Percentiles rank a stretch among this genome's conserved stretches.
phyloP scores from a whole-genome alignment of 2,888 invertebrate species.

The Drosophila subsilvestris region DNA sequence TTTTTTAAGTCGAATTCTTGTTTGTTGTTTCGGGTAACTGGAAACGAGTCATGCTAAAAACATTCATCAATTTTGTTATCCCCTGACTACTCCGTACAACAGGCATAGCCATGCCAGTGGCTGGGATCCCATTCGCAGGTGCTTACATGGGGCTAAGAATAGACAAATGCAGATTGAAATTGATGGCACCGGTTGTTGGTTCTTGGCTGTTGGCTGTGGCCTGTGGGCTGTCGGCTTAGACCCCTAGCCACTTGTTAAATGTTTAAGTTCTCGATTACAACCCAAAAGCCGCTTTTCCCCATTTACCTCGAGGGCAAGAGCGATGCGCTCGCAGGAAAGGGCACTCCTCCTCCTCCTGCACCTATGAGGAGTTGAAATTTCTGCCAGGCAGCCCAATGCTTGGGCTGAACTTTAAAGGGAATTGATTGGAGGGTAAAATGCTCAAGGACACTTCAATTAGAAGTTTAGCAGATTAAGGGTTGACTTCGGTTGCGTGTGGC shows the following conservation, averaged over 20 bases:
- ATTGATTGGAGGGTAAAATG: neutral
- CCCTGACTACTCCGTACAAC: conserved; percentile 21
- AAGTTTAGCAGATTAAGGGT: neutral
- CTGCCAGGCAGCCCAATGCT: neutral
- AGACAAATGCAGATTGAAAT: conserved; percentile 66
- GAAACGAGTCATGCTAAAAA: conserved; percentile 63
- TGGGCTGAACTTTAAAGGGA: neutral
- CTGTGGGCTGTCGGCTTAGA: conserved; percentile 14
- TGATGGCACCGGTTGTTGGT: conserved; percentile 46
- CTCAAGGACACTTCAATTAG: neutral
- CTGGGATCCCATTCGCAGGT: conserved; percentile 58
- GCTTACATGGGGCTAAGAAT: conserved; percentile 64
- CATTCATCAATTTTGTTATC: conserved; percentile 74
- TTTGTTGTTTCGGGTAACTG: conserved; percentile 43
- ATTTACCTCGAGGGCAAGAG: conserved; percentile 10
- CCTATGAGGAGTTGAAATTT: neutral
- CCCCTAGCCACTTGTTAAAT: conserved; percentile 36
- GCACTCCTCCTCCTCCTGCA: neutral
- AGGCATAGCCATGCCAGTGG: conserved; percentile 7
- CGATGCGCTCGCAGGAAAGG: conserved; percentile 24
- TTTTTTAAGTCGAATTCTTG: conserved; percentile 26
- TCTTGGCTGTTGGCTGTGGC: neutral
- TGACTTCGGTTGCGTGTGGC: neutral
- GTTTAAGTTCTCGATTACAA: conserved; percentile 61
- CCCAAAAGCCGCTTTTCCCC: conserved; percentile 52